These are phyloP conservation scores for Lasioglossum figueresi DNA, from an alignment of 2,888 invertebrate genomes.

Conservation along the genomic window DNA sequence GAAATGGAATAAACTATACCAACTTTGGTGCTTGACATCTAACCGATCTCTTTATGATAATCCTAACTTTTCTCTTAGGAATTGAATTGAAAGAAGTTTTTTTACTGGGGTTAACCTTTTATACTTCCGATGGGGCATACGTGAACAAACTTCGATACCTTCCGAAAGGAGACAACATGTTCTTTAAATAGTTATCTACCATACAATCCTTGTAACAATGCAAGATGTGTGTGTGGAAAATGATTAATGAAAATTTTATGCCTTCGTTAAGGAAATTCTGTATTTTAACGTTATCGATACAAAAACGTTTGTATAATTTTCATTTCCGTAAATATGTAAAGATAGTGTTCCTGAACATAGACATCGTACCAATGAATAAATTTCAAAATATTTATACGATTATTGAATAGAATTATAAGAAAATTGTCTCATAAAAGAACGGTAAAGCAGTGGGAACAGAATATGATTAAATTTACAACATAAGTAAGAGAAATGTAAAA, in stretches of 20 bases:
- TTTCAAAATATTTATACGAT: background rate
- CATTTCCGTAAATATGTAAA: background rate
- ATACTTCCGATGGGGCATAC: background rate
- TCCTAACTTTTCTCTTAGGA: constrained; percentile 35
- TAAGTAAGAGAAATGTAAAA: background rate
- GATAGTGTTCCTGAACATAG: background rate
- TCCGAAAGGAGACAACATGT: background rate
- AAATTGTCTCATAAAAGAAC: background rate
- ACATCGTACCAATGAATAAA: background rate
- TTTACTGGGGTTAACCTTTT: background rate
- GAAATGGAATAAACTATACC: background rate
- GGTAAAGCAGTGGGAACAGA: background rate
- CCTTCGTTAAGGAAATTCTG: background rate
- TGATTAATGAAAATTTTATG: background rate
- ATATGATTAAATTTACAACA: background rate
- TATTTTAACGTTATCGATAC: background rate
- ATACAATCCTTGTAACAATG: background rate
- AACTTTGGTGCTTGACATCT: constrained; percentile 6
- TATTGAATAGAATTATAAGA: background rate
- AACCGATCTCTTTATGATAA: constrained; percentile 15
- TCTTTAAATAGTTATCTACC: background rate
- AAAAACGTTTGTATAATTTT: background rate
- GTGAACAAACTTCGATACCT: background rate
- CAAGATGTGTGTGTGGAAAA: no score
- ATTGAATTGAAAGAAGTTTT: constrained; percentile 46